A percentile compares a stretch with the other conserved stretches of the same genome.
Evolutionary conservation across 2,113 vertebrate genomes (phyloP).

Genomic region (Lonchura striata): DNA sequence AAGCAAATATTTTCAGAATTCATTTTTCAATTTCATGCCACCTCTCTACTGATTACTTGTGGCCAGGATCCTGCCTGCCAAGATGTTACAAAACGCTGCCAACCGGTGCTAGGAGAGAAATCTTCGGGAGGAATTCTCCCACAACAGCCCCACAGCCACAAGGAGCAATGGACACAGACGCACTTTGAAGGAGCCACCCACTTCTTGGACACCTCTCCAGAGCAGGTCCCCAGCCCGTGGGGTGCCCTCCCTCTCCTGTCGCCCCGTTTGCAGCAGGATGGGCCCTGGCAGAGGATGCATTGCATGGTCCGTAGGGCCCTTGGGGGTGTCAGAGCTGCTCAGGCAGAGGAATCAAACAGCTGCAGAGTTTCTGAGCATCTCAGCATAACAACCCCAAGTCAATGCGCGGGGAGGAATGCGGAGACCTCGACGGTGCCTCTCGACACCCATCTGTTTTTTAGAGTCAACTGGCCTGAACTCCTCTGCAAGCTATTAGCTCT

Average conservation of each 20-base stretch:
- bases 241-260: neutral
- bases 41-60: slow-evolving; percentile 21
- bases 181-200: accelerated
- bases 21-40: slow-evolving; percentile 45
- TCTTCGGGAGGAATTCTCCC: neutral
- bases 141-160: neutral
- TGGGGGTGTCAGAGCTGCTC: neutral
- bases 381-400: slow-evolving; percentile 29
- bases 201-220: accelerated
- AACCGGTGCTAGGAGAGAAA: neutral
- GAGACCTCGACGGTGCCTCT: slow-evolving; percentile 65
- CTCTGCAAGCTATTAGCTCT: slow-evolving; percentile 60
- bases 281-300: accelerated
- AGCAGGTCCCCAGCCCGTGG: neutral
- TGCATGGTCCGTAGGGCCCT: neutral
- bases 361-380: slow-evolving; percentile 50
- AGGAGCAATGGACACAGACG: neutral
- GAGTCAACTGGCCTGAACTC: slow-evolving; percentile 56
- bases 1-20: slow-evolving; percentile 44
- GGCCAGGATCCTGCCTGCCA: neutral
- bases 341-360: slow-evolving; percentile 30
- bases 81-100: neutral
- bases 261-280: accelerated
- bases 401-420: neutral
- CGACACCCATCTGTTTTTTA: slow-evolving; percentile 65